Percentiles rank a stretch among this genome's conserved stretches.
phyloP scores from a whole-genome alignment of 2,113 vertebrate genomes.

The Macquaria ambigua region DNA sequence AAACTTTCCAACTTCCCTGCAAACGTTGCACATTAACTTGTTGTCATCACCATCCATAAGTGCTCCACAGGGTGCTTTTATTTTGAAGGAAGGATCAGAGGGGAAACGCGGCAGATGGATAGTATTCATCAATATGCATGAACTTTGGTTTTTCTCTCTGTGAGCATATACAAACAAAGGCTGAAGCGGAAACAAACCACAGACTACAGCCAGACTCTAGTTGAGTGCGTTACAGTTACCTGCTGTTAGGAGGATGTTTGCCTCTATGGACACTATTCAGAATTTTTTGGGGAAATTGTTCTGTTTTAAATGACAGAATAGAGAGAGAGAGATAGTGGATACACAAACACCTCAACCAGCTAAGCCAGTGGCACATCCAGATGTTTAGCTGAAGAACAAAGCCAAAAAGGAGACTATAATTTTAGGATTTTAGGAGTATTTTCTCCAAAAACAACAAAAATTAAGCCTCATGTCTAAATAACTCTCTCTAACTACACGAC shows the following conservation, averaged over 20 bases:
- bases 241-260: constrained; percentile 16
- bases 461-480: too few species aligned
- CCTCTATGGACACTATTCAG: constrained; percentile 9
- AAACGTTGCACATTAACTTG: background rate
- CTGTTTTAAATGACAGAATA: constrained; percentile 12
- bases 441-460: too few species aligned
- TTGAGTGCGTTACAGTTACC: background rate
- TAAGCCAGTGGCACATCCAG: too few species aligned
- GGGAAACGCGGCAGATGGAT: constrained; percentile 33
- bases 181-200: constrained; percentile 1
- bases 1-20: background rate
- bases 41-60: constrained; percentile 1
- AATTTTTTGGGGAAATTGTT: background rate
- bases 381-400: too few species aligned
- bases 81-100: constrained; percentile 21
- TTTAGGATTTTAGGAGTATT: too few species aligned
- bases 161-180: constrained; percentile 48
- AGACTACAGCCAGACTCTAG: constrained; percentile 32
- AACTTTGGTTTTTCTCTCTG: constrained; percentile 27
- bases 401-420: too few species aligned
- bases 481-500: too few species aligned
- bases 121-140: constrained; percentile 31
- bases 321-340: background rate
- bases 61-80: constrained; percentile 26
- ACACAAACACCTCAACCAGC: too few species aligned